Conservation (phyloP, 2,888 invertebrate genomes). For the Hartigia nigra region DNA sequence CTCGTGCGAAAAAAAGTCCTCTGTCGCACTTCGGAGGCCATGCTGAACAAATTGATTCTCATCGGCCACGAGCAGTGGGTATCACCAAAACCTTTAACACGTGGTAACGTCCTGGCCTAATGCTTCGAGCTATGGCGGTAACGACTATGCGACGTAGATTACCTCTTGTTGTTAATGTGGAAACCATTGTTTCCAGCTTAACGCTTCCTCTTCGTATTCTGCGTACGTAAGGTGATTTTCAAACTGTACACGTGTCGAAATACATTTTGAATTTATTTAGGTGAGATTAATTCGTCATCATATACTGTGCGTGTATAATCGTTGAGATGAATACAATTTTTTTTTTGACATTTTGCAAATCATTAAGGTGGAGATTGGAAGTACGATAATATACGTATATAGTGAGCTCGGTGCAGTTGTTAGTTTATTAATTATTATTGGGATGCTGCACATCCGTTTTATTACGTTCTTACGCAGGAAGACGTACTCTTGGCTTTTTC, state of each 20-base stretch:
- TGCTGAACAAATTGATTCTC: slow-evolving; percentile 8
- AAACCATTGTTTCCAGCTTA: not conserved
- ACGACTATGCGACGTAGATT: not conserved
- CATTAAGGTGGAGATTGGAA: not conserved
- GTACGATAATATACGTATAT: not conserved
- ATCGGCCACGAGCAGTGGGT: not conserved
- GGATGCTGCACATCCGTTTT: not conserved
- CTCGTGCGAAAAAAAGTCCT: not conserved
- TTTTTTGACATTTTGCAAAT: not conserved
- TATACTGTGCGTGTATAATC: too few species aligned
- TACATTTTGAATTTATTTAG: too few species aligned
- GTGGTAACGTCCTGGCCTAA: not conserved
- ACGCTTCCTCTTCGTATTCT: too few species aligned
- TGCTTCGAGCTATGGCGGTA: not conserved
- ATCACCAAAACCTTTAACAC: not conserved
- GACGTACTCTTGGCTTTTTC: too few species aligned
- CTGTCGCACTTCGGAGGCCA: slow-evolving; percentile 2
- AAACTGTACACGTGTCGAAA: too few species aligned
- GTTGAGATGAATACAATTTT: too few species aligned
- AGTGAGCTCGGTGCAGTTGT: not conserved
- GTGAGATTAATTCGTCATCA: too few species aligned
- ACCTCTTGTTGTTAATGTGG: not conserved
- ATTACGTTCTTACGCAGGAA: too few species aligned
- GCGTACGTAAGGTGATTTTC: too few species aligned
- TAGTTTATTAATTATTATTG: not conserved